These are phyloP conservation scores for Gracilinanus agilis DNA, from an alignment of 2,113 vertebrate genomes.

Conservation along the genomic window DNA sequence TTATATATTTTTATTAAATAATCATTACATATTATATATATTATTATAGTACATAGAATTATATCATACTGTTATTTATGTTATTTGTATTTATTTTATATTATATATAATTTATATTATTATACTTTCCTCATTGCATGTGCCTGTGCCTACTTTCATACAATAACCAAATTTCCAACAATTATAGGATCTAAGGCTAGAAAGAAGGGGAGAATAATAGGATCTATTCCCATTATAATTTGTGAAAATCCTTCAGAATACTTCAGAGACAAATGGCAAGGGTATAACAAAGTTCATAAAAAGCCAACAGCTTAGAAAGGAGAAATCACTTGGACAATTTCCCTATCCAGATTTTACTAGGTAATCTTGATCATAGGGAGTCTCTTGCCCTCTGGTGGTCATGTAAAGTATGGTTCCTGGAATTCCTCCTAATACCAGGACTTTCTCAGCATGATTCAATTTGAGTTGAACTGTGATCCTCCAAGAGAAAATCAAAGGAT, in stretches of 20 bases:
- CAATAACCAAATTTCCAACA: not conserved
- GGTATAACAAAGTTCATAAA: not conserved
- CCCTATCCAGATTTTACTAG: not conserved
- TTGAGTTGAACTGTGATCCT: not conserved
- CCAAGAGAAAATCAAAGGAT: not conserved
- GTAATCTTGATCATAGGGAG: not conserved
- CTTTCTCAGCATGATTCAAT: not conserved
- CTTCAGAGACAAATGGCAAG: not conserved
- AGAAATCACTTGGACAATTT: not conserved
- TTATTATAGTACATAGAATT: too few species aligned
- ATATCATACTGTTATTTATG: too few species aligned
- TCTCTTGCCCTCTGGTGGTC: constrained; percentile 48
- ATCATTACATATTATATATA: too few species aligned
- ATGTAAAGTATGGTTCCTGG: not conserved
- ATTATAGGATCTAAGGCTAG: not conserved
- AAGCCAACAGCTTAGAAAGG: not conserved
- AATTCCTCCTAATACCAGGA: not conserved
- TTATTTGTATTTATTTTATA: too few species aligned
- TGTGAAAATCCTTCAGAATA: not conserved
- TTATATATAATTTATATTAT: not conserved
- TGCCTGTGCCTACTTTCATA: not conserved
- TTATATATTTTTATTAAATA: too few species aligned
- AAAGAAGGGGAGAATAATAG: not conserved
- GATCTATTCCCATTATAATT: not conserved
- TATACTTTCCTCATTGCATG: not conserved